A percentile compares a stretch with the other conserved stretches of the same genome.
Evolutionary conservation across 2,888 invertebrate species (phyloP).

Genomic region (Argyresthia goedartella): DNA sequence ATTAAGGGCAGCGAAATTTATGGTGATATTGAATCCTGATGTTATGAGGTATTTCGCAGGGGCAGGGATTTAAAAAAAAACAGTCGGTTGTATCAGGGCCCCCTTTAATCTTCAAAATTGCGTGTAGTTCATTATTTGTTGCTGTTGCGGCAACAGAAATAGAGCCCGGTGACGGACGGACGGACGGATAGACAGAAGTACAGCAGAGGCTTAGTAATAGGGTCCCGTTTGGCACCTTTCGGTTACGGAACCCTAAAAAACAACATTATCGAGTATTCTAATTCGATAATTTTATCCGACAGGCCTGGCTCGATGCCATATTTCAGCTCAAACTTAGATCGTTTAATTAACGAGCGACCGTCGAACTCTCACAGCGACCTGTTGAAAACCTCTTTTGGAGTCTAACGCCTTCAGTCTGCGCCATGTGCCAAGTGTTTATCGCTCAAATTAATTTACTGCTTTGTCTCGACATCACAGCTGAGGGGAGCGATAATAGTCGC

Average conservation of each 20-base stretch:
- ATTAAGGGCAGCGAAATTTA: too few species aligned
- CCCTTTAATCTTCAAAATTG: too few species aligned
- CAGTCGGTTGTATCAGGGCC: too few species aligned
- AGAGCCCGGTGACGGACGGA: too few species aligned
- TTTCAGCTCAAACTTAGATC: conserved; percentile 53
- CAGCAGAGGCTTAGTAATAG: too few species aligned
- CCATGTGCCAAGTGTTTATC: neutral
- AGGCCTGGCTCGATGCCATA: conserved; percentile 50
- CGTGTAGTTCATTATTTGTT: too few species aligned
- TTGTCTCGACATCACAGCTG: neutral
- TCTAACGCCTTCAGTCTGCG: conserved; percentile 22
- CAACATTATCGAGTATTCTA: conserved; percentile 19
- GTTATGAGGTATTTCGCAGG: too few species aligned
- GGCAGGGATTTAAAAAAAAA: conserved; percentile 32
- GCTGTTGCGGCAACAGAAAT: too few species aligned
- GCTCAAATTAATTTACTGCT: neutral
- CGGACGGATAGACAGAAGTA: too few species aligned
- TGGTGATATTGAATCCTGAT: too few species aligned
- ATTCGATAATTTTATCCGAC: conserved; percentile 60
- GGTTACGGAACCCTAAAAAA: too few species aligned
- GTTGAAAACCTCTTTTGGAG: conserved; percentile 59
- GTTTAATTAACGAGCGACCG: conserved; percentile 67
- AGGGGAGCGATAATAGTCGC: neutral
- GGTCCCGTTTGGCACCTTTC: too few species aligned
- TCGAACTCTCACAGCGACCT: conserved; percentile 58